These are phyloP conservation scores for Petaurus breviceps DNA, from an alignment of 2,113 vertebrate genomes.

Conservation along the genomic window DNA sequence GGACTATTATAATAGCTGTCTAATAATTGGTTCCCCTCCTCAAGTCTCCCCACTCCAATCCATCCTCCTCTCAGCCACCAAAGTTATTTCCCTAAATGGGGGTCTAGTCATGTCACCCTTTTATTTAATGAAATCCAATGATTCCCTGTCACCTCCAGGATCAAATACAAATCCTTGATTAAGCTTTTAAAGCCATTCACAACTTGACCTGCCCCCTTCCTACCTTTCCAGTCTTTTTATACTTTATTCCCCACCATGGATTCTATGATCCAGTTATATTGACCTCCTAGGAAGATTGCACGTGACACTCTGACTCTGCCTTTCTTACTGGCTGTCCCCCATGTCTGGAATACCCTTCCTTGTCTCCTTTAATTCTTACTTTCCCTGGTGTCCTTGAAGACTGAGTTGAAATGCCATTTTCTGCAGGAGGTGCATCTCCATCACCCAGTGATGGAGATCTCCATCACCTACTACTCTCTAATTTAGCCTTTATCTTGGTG, in stretches of 20 bases:
- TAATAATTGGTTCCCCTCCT: neutral
- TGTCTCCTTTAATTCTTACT: neutral
- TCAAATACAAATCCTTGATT: neutral
- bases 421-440: neutral
- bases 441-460: neutral
- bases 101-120: neutral
- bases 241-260: neutral
- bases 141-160: too few species aligned
- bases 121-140: neutral
- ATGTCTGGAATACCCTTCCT: neutral
- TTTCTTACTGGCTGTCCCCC: neutral
- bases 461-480: neutral
- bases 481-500: neutral
- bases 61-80: neutral
- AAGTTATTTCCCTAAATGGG: neutral
- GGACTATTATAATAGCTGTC: neutral
- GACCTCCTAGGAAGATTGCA: neutral
- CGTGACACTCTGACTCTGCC: too few species aligned
- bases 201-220: neutral
- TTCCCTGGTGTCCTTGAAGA: neutral
- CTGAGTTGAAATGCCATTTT: neutral
- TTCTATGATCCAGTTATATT: neutral
- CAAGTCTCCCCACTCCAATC: neutral
- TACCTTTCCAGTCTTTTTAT: neutral
- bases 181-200: neutral